These are phyloP conservation scores for Operophtera brumata DNA, from an alignment of 2,888 invertebrate genomes.

Conservation along the genomic window DNA sequence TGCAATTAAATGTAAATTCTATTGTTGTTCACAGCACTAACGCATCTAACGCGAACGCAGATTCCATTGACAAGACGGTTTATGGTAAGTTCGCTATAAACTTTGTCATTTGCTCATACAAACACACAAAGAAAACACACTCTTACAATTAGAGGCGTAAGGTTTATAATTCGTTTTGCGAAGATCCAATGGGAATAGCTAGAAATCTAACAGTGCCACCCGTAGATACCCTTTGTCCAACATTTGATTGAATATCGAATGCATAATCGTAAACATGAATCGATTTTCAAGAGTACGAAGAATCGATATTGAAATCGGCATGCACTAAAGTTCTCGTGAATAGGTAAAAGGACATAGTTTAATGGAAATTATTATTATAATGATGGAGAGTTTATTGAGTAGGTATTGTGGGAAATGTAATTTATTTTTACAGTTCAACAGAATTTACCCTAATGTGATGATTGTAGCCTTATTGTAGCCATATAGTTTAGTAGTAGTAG, in stretches of 20 bases:
- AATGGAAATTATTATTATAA: constrained; percentile 19
- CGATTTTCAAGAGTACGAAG: constrained; percentile 62
- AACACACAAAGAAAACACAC: constrained; percentile 6
- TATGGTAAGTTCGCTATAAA: constrained; percentile 53
- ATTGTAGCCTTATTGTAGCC: too few species aligned
- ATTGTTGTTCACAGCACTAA: constrained; percentile 47
- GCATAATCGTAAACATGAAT: constrained; percentile 69
- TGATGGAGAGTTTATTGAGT: neutral
- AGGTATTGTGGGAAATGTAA: neutral
- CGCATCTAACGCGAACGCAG: constrained; percentile 43
- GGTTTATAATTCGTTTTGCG: constrained; percentile 19
- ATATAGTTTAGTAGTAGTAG: too few species aligned
- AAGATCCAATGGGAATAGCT: constrained; percentile 23
- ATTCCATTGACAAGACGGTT: constrained; percentile 50
- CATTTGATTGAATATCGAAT: constrained; percentile 69
- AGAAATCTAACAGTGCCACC: constrained; percentile 42
- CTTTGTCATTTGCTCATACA: constrained; percentile 15
- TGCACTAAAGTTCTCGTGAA: constrained; percentile 45
- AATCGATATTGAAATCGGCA: constrained; percentile 61
- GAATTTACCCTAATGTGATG: too few species aligned
- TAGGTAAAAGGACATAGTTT: constrained; percentile 29
- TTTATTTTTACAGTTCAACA: neutral
- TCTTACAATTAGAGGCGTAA: constrained; percentile 9
- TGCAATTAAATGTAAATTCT: constrained; percentile 51
- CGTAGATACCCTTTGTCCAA: constrained; percentile 57